These are phyloP conservation scores for Drosophila quasianomalipes DNA, from an alignment of 2,888 invertebrate species.

Conservation along the genomic window DNA sequence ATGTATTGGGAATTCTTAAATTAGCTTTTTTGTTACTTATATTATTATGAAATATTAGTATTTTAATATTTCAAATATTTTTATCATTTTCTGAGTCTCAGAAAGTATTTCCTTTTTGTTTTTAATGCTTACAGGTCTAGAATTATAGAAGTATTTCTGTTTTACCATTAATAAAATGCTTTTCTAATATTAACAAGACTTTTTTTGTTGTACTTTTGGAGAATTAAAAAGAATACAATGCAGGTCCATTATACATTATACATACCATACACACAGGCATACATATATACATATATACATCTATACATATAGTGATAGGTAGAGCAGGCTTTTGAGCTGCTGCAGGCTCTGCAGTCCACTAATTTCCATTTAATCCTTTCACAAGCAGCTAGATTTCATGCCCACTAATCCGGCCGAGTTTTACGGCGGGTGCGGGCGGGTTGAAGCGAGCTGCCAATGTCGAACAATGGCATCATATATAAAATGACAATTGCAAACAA, in stretches of 20 bases:
- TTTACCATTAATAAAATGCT: too few species aligned
- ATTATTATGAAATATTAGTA: too few species aligned
- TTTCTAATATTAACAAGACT: neutral
- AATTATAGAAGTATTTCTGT: neutral
- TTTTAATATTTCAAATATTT: too few species aligned
- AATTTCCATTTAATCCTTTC: conserved; percentile 76
- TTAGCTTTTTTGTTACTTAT: too few species aligned
- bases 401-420: conserved; percentile 80
- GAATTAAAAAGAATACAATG: neutral
- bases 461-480: conserved; percentile 79
- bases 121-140: neutral
- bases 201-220: neutral
- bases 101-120: neutral
- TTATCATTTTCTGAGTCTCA: too few species aligned
- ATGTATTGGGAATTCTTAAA: too few species aligned
- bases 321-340: neutral
- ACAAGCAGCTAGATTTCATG: conserved; percentile 60
- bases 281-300: neutral
- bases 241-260: neutral
- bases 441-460: conserved; percentile 33
- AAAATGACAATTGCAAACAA: conserved; percentile 83
- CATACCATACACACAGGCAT: neutral
- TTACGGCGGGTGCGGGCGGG: conserved; percentile 62
- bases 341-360: conserved; percentile 20
- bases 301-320: neutral